These are phyloP conservation scores for Thamnophis elegans DNA, from an alignment of 2,797 vertebrate genomes.

Conservation along the genomic window DNA sequence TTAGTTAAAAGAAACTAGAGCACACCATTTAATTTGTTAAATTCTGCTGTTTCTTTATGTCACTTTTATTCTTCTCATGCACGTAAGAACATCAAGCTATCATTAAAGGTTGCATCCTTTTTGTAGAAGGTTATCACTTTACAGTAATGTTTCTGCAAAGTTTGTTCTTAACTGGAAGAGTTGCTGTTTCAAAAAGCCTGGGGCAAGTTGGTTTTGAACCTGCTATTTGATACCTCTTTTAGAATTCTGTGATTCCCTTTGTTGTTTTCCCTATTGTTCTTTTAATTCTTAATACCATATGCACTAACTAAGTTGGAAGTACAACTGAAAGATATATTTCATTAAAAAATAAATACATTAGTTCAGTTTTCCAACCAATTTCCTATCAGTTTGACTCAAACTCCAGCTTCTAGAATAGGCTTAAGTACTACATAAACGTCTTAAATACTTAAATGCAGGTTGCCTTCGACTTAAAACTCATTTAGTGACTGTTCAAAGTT, in stretches of 20 bases:
- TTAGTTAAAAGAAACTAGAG: background rate
- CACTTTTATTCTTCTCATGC: background rate
- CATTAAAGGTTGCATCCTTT: background rate
- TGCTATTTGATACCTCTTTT: background rate
- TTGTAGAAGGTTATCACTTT: background rate
- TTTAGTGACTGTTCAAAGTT: background rate
- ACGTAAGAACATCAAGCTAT: background rate
- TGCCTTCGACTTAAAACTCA: background rate
- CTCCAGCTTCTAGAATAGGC: background rate
- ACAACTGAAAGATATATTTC: background rate
- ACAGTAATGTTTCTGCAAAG: background rate
- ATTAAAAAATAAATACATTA: background rate
- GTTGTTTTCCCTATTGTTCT: background rate
- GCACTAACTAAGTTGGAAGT: background rate
- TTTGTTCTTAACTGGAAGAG: background rate
- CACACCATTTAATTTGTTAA: background rate
- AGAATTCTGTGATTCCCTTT: background rate
- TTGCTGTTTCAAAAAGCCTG: background rate
- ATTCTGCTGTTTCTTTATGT: background rate
- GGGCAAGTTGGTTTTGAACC: background rate
- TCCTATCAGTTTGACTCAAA: background rate
- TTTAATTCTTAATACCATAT: background rate
- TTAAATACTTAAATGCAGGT: background rate
- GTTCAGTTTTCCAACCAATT: background rate
- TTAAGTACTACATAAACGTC: background rate